Evolutionary conservation across 2,797 vertebrate species (phyloP).

Genomic region (Pangasius macronema): DNA sequence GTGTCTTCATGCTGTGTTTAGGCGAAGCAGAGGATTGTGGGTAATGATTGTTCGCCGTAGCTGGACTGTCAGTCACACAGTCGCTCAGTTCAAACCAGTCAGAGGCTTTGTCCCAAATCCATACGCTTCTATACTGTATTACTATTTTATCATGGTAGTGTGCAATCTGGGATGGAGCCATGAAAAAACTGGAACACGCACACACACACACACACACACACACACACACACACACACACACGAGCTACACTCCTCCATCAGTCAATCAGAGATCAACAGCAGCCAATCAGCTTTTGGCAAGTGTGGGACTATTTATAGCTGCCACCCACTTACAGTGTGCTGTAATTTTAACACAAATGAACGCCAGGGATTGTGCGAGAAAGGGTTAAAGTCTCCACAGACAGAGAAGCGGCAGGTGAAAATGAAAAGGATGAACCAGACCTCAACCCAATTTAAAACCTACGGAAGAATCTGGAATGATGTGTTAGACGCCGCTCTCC

Average conservation of each 20-base stretch:
- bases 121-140: neutral
- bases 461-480: neutral
- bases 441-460: too few species aligned
- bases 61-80: neutral
- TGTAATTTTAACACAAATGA: conserved; percentile 6
- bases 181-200: conserved; percentile 3
- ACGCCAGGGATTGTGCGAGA: neutral
- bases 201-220: neutral
- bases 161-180: neutral
- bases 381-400: neutral
- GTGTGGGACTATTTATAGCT: conserved; percentile 10
- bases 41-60: neutral
- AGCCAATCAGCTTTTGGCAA: conserved; percentile 15
- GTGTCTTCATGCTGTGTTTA: neutral
- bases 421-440: too few species aligned
- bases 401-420: neutral
- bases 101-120: neutral
- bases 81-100: conserved; percentile 3
- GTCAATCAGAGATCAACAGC: conserved; percentile 11
- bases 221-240: neutral
- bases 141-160: neutral
- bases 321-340: conserved; percentile 49
- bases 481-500: neutral
- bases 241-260: conserved; percentile 1
- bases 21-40: neutral